phyloP scores from a whole-genome alignment of 2,888 invertebrate species.

The Diaprepes abbreviatus region DNA sequence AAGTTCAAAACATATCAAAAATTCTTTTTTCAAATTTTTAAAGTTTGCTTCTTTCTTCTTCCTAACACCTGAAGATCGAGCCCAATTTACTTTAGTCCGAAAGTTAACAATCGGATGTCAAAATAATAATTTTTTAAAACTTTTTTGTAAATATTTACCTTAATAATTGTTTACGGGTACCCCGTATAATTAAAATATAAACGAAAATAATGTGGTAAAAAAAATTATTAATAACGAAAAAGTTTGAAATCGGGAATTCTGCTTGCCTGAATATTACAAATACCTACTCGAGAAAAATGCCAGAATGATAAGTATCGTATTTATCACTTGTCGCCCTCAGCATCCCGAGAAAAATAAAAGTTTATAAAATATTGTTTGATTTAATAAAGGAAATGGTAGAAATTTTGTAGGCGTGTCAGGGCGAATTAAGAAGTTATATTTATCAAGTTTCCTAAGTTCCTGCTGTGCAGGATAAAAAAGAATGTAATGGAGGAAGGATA shows the following conservation, averaged over 20 bases:
- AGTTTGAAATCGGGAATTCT: background rate
- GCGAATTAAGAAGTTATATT: constrained; percentile 3
- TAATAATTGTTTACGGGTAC: too few relatives aligned
- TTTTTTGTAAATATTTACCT: too few relatives aligned
- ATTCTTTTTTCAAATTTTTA: too few relatives aligned
- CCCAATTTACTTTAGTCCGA: too few relatives aligned
- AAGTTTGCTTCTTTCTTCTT: too few relatives aligned
- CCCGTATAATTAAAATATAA: too few relatives aligned
- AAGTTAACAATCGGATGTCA: too few relatives aligned
- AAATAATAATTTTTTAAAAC: too few relatives aligned
- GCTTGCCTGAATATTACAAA: background rate
- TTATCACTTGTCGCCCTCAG: constrained; percentile 10
- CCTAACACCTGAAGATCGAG: too few relatives aligned
- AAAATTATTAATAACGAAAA: too few relatives aligned
- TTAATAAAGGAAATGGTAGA: constrained; percentile 10
- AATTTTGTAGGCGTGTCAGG: constrained; percentile 14
- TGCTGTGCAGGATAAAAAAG: constrained; percentile 7
- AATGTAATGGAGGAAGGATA: constrained; percentile 2
- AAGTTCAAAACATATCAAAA: too few relatives aligned
- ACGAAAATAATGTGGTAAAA: too few relatives aligned
- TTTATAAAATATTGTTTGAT: constrained; percentile 15
- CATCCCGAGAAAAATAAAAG: constrained; percentile 1
- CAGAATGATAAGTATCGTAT: constrained; percentile 5
- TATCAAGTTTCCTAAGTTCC: constrained; percentile 9
- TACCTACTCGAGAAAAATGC: background rate